Percentiles rank a stretch among this genome's conserved stretches.
Evolutionary conservation across 1,140 invertebrate species (phyloP).

Genomic region (Lineus longissimus): DNA sequence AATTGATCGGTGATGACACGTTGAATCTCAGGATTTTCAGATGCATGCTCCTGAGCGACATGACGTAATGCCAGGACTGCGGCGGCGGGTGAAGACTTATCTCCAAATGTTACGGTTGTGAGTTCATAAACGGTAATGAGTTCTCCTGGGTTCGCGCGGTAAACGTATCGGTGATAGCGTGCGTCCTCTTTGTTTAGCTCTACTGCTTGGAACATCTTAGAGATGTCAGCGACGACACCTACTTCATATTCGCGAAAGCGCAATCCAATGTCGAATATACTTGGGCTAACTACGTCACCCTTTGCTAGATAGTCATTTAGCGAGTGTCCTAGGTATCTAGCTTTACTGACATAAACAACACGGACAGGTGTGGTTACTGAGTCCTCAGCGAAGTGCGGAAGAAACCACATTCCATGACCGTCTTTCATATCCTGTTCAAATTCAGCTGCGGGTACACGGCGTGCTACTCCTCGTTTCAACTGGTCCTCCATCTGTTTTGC

Average conservation of each 20-base stretch:
- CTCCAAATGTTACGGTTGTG: neutral
- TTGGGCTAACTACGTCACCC: neutral
- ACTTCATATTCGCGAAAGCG: slow-evolving; percentile 6
- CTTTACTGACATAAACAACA: neutral
- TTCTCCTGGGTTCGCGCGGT: neutral
- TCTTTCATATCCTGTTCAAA: no score
- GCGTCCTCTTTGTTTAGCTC: neutral
- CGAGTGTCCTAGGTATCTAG: neutral
- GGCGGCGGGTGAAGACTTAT: slow-evolving; percentile 2
- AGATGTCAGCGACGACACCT: neutral
- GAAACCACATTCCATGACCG: no score
- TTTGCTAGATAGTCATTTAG: slow-evolving; percentile 4
- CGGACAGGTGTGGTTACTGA: neutral
- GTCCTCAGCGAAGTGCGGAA: no score
- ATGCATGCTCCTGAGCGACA: neutral
- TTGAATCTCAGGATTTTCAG: neutral
- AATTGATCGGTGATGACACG: neutral
- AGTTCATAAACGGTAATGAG: neutral
- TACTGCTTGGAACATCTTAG: slow-evolving; percentile 3
- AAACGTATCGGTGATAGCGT: neutral
- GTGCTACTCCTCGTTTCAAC: no score
- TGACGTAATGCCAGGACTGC: neutral
- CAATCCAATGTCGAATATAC: neutral
- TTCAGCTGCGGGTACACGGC: no score
- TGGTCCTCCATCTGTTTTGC: no score